Conservation (phyloP, 2,113 vertebrate species). For the Terrapene triunguis region DNA sequence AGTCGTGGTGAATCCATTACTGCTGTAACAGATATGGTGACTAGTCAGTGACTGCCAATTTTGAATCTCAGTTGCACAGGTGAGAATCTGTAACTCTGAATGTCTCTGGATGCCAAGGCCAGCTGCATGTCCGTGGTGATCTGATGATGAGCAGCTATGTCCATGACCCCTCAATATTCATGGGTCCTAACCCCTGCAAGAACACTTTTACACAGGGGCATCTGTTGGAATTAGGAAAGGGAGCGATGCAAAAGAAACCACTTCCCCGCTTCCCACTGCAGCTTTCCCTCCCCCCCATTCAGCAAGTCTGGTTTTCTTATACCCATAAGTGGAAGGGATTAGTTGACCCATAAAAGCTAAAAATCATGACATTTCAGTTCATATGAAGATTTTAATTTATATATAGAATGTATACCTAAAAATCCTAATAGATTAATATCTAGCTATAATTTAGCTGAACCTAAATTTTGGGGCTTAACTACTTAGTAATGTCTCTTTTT, state of each 20-base stretch:
- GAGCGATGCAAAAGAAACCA: background rate
- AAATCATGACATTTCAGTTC: rapidly evolving
- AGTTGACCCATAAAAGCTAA: background rate
- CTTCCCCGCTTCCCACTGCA: rapidly evolving
- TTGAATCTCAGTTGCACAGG: background rate
- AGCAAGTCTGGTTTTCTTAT: background rate
- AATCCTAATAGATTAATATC: background rate
- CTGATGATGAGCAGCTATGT: background rate
- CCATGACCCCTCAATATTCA: background rate
- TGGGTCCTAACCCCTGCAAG: background rate
- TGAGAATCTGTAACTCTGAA: background rate
- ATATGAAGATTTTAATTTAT: background rate
- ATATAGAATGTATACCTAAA: background rate
- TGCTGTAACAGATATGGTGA: background rate
- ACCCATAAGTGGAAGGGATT: background rate
- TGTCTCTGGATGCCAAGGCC: background rate
- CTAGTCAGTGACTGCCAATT: background rate
- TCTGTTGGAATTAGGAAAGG: background rate
- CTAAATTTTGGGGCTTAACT: background rate
- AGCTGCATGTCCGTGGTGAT: background rate
- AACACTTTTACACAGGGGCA: background rate
- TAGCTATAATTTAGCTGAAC: background rate
- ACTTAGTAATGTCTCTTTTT: background rate
- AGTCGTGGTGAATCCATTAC: background rate
- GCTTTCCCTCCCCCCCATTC: background rate